Base-by-base conservation (phyloP, 1,140 invertebrate species). In the Temnothorax longispinosus region DNA sequence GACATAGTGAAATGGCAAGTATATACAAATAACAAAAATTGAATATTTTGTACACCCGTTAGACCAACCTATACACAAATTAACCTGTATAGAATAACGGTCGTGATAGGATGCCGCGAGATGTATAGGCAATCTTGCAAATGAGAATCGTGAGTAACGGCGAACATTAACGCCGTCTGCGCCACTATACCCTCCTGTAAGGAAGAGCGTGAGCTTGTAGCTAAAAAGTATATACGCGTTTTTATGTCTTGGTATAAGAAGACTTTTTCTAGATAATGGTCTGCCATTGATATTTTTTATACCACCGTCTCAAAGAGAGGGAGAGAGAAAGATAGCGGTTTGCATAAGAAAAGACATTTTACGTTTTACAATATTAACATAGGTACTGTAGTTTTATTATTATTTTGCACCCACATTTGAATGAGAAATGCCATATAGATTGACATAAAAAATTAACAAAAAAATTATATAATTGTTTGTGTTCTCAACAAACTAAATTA, bases 81-180 rank as follows among this genome's bases (percentile, higher is more conserved):
- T 82, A 88, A 88, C 86, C 44, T 86, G 88, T 92, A 92, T 91
- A 90, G 90, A 91, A 93, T 92, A 89, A 94, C 91, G 92, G 90
- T 93, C 91, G 91, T 94, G 93, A 93, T 94, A 93, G 93, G 93
- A 92, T 93, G 92, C 91, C 90, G 54, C 92, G 92, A 95, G 94
- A 95, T 93, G 92, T 95, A 95, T 94, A 94, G 94, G 94, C 94
- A 95, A 95, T 95, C 94, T 95, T 94, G 94, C 93, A 94, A 94
- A 94, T 94, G 94, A 95, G 94, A 95, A 94, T 94, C 94, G 94
- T 94, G 94, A 94, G 91, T 95, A 94, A 94, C 94, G 94, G 92
- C 85, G 89, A 89, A 91, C 94, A 94, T 95, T 95, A 95, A 93
- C 93, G 93, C 93, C 94, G 94, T 84, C 92, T 87, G 64, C 50